Percentiles rank a stretch among this genome's conserved stretches.
These are phyloP conservation scores for Stenoptilia bipunctidactyla DNA, from an alignment of 2,888 invertebrate species.

Conservation along the genomic window DNA sequence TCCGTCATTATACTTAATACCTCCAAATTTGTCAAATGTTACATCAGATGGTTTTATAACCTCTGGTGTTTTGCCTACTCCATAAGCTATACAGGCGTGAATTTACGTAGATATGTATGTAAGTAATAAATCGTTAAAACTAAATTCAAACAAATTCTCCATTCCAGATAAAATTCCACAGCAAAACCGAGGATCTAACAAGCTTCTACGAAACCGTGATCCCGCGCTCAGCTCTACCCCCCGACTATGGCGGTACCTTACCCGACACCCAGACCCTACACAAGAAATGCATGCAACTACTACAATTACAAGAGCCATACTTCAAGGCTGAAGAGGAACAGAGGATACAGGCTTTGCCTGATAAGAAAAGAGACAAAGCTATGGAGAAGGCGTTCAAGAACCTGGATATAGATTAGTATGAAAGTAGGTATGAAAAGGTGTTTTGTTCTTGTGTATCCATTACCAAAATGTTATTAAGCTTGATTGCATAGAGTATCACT, in stretches of 20 bases:
- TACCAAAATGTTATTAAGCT: too few species aligned
- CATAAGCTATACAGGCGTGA: too few species aligned
- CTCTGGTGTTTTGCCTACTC: too few species aligned
- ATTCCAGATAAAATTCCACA: slow-evolving; percentile 73
- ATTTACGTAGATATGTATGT: too few species aligned
- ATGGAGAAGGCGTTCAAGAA: slow-evolving; percentile 80
- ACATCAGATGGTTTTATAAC: too few species aligned
- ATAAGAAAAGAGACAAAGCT: slow-evolving; percentile 61
- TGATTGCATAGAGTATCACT: too few species aligned
- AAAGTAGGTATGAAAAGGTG: slow-evolving; percentile 22
- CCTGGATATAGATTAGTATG: slow-evolving; percentile 76
- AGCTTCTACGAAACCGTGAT: slow-evolving; percentile 67
- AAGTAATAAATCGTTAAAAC: too few species aligned
- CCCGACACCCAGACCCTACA: slow-evolving; percentile 55
- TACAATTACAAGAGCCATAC: slow-evolving; percentile 40
- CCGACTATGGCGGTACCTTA: slow-evolving; percentile 73
- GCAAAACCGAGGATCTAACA: slow-evolving; percentile 64
- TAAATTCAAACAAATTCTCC: too few species aligned
- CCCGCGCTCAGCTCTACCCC: slow-evolving; percentile 69
- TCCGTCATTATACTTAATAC: too few species aligned
- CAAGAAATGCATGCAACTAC: slow-evolving; percentile 46
- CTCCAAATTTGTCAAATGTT: too few species aligned
- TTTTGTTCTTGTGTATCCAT: too few species aligned
- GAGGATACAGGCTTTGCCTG: slow-evolving; percentile 43
- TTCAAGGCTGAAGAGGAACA: slow-evolving; percentile 56